phyloP scores from a whole-genome alignment of 2,797 vertebrate genomes.

The Apodemus agrarius region DNA sequence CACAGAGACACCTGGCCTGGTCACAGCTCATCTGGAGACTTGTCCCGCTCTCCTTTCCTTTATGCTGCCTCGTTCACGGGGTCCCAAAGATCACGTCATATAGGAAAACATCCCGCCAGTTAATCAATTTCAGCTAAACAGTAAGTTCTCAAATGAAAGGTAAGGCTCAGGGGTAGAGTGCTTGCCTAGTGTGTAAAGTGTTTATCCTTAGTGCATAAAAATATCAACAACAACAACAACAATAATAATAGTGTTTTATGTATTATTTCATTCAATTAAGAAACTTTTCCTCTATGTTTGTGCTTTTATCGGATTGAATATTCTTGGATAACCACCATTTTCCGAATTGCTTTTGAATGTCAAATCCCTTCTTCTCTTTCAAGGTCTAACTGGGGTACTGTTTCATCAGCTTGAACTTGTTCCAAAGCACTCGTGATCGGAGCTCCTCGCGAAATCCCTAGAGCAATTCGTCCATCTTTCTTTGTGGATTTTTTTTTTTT shows the following conservation, averaged over 20 bases:
- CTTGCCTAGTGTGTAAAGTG: not conserved
- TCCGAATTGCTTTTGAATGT: not conserved
- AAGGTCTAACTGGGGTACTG: not conserved
- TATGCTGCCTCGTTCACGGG: not conserved
- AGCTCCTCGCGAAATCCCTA: not conserved
- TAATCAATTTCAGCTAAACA: not conserved
- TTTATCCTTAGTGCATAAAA: not conserved
- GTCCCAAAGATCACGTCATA: not conserved
- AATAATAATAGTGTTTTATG: not conserved
- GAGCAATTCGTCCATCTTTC: not conserved
- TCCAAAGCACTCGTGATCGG: not conserved
- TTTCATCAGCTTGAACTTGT: not conserved
- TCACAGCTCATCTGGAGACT: not conserved
- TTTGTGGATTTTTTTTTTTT: not conserved
- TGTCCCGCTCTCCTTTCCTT: not conserved
- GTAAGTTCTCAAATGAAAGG: not conserved
- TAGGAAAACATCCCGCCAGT: not conserved
- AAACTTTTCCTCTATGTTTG: not conserved
- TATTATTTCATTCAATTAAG: slow-evolving; percentile 29
- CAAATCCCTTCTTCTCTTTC: not conserved
- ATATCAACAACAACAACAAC: not conserved
- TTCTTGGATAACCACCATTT: not conserved
- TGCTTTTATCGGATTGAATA: not conserved
- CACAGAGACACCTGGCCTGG: not conserved
- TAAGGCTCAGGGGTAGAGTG: not conserved